Base-by-base conservation (phyloP, 2,888 invertebrate genomes). In the Strigamia transsilvanica region DNA sequence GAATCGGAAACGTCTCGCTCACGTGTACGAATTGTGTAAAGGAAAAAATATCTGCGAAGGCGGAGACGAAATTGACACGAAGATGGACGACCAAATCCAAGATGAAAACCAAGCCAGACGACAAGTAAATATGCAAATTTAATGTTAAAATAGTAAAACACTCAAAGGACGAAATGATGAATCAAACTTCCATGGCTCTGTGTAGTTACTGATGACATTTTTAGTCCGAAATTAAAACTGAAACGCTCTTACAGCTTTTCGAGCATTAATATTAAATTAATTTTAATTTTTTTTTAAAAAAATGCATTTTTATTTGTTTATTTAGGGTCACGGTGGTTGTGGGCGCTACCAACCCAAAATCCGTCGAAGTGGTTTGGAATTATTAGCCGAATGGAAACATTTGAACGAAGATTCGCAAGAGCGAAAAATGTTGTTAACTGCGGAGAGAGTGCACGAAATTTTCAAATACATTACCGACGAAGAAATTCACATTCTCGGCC, bases 321-420 rank as follows among this genome's bases (percentile, higher is more conserved):
- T 1, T 9, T 56, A 91, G 85, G 91, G 92, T 15, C 97, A 98
- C 87, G 98, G 98, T 81, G 99, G 99, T 86, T 99, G 99, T 89
- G 99, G 99, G 85, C 93, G 99, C 85, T 98, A 97, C 87, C 99
- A 99, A 87, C 99, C 99, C 0, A 95, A 93, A 82, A 94, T 99
- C 81, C 91, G 95, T 83, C 90, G 98, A 83, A 91, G 92, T 51
- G 99, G 98, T 0, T 90, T 99, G 77, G 99, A 99, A 86, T 90
- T 99, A 66, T 93, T 94, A 0, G 99, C 98, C 0, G 99, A 99
- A 89, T 99, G 99, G 99, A 99, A 97, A 89, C 94, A 98, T 88
- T 93, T 96, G 0, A 99, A 99, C 89, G 99, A 99, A 90, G 99
- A 99, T 87, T 94, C 97, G 7, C 98, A 99, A 89, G 98, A 99